Conservation (phyloP, 2,888 invertebrate species). For the Trichogramma dendrolimi region DNA sequence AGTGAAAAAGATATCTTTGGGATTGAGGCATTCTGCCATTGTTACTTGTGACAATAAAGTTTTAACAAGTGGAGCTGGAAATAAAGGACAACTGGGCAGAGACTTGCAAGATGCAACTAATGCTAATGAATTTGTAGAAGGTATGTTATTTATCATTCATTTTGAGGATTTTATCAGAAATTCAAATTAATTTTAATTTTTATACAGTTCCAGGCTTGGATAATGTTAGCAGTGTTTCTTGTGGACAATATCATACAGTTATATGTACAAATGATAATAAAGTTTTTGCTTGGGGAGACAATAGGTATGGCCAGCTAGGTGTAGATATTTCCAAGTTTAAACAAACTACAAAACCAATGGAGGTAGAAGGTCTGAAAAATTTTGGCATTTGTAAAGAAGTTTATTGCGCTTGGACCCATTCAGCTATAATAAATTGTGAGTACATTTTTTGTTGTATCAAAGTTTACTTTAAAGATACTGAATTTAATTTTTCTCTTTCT, state of each 20-base stretch:
- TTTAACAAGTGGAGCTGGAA: constrained; percentile 64
- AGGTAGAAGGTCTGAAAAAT: constrained; percentile 55
- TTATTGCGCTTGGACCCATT: constrained; percentile 73
- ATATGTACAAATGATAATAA: constrained; percentile 58
- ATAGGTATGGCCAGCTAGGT: constrained; percentile 76
- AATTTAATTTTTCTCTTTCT: constrained; percentile 1
- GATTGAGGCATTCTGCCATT: constrained; percentile 65
- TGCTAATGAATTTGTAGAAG: constrained; percentile 49
- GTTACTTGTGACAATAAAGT: constrained; percentile 62
- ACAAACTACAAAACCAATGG: constrained; percentile 57
- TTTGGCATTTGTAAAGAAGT: not conserved
- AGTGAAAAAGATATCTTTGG: constrained; percentile 62
- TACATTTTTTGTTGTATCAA: not conserved
- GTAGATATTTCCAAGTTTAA: constrained; percentile 52
- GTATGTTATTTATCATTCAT: constrained; percentile 18
- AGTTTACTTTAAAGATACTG: constrained; percentile 8
- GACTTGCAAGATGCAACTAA: constrained; percentile 40
- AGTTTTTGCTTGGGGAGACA: constrained; percentile 76
- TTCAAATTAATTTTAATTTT: constrained; percentile 40
- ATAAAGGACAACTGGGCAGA: constrained; percentile 66
- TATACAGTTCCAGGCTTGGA: constrained; percentile 55
- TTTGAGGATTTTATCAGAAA: constrained; percentile 7
- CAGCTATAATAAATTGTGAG: constrained; percentile 53
- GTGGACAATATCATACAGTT: constrained; percentile 78
- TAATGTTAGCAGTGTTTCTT: constrained; percentile 63